phyloP scores from a whole-genome alignment of 2,888 invertebrate genomes.

The Scaptomyza reducta region DNA sequence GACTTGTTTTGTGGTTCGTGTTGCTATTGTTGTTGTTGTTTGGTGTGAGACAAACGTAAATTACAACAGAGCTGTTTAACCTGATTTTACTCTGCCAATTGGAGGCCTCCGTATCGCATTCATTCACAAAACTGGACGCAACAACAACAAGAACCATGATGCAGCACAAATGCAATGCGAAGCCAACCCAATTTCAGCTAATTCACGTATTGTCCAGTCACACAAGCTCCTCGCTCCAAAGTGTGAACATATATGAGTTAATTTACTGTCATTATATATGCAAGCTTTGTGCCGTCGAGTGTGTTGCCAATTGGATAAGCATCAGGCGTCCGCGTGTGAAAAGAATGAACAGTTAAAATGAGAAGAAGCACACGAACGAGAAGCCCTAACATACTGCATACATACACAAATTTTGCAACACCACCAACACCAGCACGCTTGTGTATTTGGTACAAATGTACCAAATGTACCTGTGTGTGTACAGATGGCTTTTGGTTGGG shows the following conservation, averaged over 20 bases:
- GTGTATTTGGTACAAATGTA: too few relatives aligned
- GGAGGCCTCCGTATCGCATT: conserved; percentile 52
- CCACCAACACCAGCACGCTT: too few relatives aligned
- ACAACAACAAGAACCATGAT: conserved; percentile 47
- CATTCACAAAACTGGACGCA: conserved; percentile 63
- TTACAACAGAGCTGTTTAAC: conserved; percentile 74
- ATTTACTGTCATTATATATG: conserved; percentile 57
- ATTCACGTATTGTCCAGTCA: conserved; percentile 51
- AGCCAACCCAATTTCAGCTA: conserved; percentile 57
- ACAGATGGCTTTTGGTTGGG: too few relatives aligned
- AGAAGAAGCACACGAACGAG: not conserved
- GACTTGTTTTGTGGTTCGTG: conserved; percentile 35
- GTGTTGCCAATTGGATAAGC: conserved; percentile 33
- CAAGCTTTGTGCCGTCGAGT: conserved; percentile 21
- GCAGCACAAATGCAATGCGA: conserved; percentile 63
- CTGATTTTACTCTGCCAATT: conserved; percentile 72
- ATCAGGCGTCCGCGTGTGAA: conserved; percentile 54
- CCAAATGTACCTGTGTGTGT: too few relatives aligned
- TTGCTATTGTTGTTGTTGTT: conserved; percentile 23
- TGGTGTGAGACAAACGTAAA: conserved; percentile 53
- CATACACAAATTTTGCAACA: too few relatives aligned
- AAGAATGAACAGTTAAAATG: conserved; percentile 18
- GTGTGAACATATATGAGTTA: conserved; percentile 66
- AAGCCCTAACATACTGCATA: too few relatives aligned
- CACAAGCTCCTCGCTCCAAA: conserved; percentile 29